Base-by-base conservation (phyloP, 1,140 invertebrate species). In the Microplitis mediator region DNA sequence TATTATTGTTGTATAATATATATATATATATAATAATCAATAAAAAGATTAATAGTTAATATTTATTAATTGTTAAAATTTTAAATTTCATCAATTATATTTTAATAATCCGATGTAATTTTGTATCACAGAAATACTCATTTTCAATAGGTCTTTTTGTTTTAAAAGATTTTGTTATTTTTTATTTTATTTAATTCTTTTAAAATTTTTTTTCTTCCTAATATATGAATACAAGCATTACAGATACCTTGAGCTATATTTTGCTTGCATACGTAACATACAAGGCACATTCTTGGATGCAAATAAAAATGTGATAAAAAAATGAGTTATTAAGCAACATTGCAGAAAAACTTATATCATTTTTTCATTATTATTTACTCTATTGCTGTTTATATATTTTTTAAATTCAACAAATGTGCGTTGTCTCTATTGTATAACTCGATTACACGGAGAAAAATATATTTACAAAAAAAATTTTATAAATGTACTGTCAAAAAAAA, bases 181-280 rank as follows among this genome's bases (percentile, higher is more conserved):
- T 3, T 23, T 61, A 31, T 61, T 32, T 4, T 61, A 31, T 61
- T 31, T 61, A 5, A 11, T 2, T n/a, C 45, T 9, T 51, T 51
- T 51, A 51, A 23, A 23, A 23, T 23, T 36, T 36, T 63, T 35
- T 14, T 63, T 39, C 14, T 4, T 39, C 36, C 14, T n/a, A 63
- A 36, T 36, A 36, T 35, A 39, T 63, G 9, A 13, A 63, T 63
- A 23, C 13, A 54, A 36, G 16, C 23, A 54, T 16, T 32, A 67
- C 50, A 54, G 5, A 67, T n/a, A 35, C 32, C 9, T 56, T 13
- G 23, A 32, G 23, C 23, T 14, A 34, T 16, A 50, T 67, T 36
- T 69, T 60, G 67, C 67, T 71, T 64, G 69, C 69, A 63, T 71
- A 64, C 31, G 35, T 56, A 71, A 71, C 51, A 71, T 54, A 71